Conservation (phyloP, 2,113 vertebrate genomes). For the Tetraodon nigroviridis region DNA sequence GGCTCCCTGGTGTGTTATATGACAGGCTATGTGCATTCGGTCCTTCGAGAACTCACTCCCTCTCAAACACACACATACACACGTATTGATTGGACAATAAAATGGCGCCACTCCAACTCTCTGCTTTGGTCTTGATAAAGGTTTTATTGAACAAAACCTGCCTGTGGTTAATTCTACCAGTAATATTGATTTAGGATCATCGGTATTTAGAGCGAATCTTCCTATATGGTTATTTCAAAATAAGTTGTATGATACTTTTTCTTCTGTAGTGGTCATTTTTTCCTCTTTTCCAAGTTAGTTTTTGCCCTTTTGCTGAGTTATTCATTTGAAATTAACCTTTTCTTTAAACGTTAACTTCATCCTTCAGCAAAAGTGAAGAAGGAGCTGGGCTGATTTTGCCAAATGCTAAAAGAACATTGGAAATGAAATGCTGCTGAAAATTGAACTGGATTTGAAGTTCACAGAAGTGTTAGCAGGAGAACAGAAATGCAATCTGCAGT, state of each 20-base stretch:
- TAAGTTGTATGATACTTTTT: not conserved
- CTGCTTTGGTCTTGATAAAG: constrained; percentile 11
- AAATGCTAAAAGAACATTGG: no score
- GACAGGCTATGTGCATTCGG: constrained; percentile 16
- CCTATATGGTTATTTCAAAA: constrained; percentile 15
- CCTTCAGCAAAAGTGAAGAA: no score
- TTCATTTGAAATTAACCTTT: no score
- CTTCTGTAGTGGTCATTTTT: no score
- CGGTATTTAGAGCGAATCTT: constrained; percentile 18
- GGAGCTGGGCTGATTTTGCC: no score
- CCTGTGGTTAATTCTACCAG: constrained; percentile 20
- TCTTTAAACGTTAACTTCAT: no score
- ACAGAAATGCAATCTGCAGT: no score
- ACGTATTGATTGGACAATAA: constrained; percentile 47
- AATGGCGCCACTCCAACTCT: constrained; percentile 36
- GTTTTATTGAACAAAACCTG: constrained; percentile 46
- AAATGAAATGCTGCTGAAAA: no score
- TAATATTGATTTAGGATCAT: not conserved
- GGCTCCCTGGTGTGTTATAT: constrained; percentile 46
- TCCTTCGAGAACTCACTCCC: constrained; percentile 12
- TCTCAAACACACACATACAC: constrained; percentile 9
- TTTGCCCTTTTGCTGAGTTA: no score
- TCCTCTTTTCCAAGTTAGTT: no score
- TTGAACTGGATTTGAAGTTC: no score
- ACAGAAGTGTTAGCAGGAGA: no score